These are phyloP conservation scores for Chunga burmeisteri DNA, from an alignment of 2,113 vertebrate species.

Conservation along the genomic window DNA sequence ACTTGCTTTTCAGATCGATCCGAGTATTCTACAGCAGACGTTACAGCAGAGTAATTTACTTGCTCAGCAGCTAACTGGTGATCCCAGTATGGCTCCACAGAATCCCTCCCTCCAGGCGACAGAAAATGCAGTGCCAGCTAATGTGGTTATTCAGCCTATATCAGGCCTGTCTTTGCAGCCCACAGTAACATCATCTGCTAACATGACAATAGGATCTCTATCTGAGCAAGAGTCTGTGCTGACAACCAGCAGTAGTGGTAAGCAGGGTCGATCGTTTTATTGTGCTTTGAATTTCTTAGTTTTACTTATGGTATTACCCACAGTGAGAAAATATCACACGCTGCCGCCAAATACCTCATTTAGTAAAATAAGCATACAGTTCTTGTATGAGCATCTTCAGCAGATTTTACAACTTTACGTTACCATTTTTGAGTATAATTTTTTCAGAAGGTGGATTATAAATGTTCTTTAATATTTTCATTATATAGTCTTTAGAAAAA, in stretches of 20 bases:
- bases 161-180: slow-evolving; percentile 88
- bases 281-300: background rate
- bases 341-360: background rate
- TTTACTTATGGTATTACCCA: background rate
- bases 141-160: slow-evolving; percentile 92
- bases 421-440: background rate
- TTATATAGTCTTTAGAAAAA: background rate
- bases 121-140: slow-evolving; percentile 82
- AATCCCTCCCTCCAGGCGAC: slow-evolving; percentile 74
- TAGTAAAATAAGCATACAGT: background rate
- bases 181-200: slow-evolving; percentile 78
- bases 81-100: slow-evolving; percentile 77
- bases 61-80: slow-evolving; percentile 83
- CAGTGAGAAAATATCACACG: background rate
- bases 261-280: background rate
- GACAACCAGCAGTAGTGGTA: slow-evolving; percentile 71
- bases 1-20: slow-evolving; percentile 85
- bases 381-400: background rate
- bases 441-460: background rate
- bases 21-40: slow-evolving; percentile 90
- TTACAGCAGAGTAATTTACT: slow-evolving; percentile 88
- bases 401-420: background rate
- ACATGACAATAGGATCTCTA: slow-evolving; percentile 82
- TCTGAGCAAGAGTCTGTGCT: slow-evolving; percentile 85
- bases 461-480: too few relatives aligned